These are phyloP conservation scores for Globia sparganii DNA, from an alignment of 2,888 invertebrate genomes.

Conservation along the genomic window DNA sequence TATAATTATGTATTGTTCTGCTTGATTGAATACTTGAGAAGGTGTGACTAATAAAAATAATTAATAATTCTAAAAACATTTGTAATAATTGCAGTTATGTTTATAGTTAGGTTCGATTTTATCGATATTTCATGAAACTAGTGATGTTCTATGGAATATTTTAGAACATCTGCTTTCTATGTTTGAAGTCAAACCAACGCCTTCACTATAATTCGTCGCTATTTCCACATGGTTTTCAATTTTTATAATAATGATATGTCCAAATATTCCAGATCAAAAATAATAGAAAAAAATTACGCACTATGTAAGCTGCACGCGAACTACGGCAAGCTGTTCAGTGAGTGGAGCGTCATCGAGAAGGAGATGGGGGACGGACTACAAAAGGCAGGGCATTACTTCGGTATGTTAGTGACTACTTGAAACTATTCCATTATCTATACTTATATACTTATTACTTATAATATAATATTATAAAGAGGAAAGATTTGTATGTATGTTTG, in stretches of 20 bases:
- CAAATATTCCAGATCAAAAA: conserved; percentile 87
- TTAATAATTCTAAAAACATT: neutral
- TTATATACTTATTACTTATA: no score
- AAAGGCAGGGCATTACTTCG: conserved; percentile 92
- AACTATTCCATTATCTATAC: neutral
- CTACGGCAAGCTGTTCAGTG: conserved; percentile 95
- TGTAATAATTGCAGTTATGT: neutral
- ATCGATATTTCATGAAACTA: no score
- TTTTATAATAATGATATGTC: neutral
- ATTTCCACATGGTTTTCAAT: neutral
- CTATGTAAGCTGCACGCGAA: conserved; percentile 95
- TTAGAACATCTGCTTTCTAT: neutral
- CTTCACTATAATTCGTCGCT: neutral
- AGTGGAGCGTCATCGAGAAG: conserved; percentile 96
- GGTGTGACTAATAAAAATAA: neutral
- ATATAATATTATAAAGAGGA: no score
- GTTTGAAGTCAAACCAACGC: neutral
- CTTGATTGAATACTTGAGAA: neutral
- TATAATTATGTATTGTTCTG: neutral
- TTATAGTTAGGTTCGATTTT: neutral
- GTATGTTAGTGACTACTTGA: conserved; percentile 69
- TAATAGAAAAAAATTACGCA: conserved; percentile 94
- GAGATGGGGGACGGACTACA: conserved; percentile 95
- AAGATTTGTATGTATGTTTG: no score
- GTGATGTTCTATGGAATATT: neutral